Evolutionary conservation across 2,113 vertebrate genomes (phyloP).

Genomic region (Python bivittatus): DNA sequence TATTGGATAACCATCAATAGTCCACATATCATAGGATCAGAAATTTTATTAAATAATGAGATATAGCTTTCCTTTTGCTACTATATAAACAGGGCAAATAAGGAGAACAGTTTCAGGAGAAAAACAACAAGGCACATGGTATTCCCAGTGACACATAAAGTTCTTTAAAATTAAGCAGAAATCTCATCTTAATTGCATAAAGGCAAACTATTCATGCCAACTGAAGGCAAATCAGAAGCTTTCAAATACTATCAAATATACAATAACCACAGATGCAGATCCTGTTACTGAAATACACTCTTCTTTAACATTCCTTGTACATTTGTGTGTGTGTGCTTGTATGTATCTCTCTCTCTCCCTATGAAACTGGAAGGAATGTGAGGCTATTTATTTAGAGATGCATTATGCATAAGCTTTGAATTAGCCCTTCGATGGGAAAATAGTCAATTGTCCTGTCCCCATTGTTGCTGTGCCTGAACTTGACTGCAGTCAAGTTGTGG

Average conservation of each 20-base stretch:
- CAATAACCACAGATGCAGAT: slow-evolving; percentile 29
- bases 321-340: not conserved
- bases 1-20: slow-evolving; percentile 8
- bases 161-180: slow-evolving; percentile 45
- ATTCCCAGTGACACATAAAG: slow-evolving; percentile 16
- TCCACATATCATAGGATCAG: not conserved
- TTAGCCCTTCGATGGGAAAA: slow-evolving; percentile 55
- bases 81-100: not conserved
- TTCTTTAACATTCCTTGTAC: not conserved
- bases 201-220: slow-evolving; percentile 20
- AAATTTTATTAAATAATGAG: not conserved
- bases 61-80: slow-evolving; percentile 4
- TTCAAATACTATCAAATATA: slow-evolving; percentile 37
- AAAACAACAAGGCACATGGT: not conserved
- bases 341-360: not conserved
- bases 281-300: slow-evolving; percentile 29
- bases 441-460: slow-evolving; percentile 54
- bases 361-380: slow-evolving; percentile 49
- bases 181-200: slow-evolving; percentile 7
- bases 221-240: slow-evolving; percentile 36
- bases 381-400: slow-evolving; percentile 38
- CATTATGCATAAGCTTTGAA: slow-evolving; percentile 66
- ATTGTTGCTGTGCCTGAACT: slow-evolving; percentile 72
- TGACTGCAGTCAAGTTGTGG: slow-evolving; percentile 72
- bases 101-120: slow-evolving; percentile 30